Evolutionary conservation across 1,140 invertebrate genomes (phyloP), one percentile per base, ranked within the genome.

Genomic region (Orchestia grillus): DNA sequence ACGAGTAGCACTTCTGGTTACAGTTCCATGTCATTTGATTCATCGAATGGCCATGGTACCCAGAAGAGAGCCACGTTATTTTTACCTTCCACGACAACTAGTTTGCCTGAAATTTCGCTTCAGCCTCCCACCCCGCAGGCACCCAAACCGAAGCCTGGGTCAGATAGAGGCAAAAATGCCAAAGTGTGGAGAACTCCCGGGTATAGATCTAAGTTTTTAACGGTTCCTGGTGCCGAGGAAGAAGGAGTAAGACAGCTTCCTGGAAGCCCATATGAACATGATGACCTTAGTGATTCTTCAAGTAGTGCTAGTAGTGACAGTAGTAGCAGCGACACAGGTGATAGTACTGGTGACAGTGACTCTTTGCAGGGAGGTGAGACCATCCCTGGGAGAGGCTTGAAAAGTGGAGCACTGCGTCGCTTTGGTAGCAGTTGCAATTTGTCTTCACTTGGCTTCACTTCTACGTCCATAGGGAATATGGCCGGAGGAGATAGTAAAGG

Each of bases 401-500:
- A 96, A 91, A 96, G 77, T 40, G 88, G 96, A 36, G 95, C 95
- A n/a, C 96, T 97, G 16, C 96, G 96, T 44, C 95, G 96, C 28
- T 97, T 96, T 44, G 96, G 96, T 40, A 97, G 96, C 96, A 96
- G 96, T 94, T 97, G 96, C 44, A 96, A 97, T 90, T 95, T 97
- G 77, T 96, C 96, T 77, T 95, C 96, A 44, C 88, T 97, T 40
- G 96, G 95, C 90, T 96, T 92, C 96, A 96, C 90, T 95, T 97
- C 96, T 36, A 91, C 43, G n/a, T 77, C 62, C 44, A 90, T 40
- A 42, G 90, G 87, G 41, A 87, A 42, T 43, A 95, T 57, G 53
- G 53, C 90, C 41, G 92, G 0, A 28, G 8, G 36, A n/a, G 90
- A 95, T 95, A 43, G 91, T 95, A n/a, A 95, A 96, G n/a, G 96